Conservation (phyloP, 2,113 vertebrate genomes). For the Malurus alboscapulatus region DNA sequence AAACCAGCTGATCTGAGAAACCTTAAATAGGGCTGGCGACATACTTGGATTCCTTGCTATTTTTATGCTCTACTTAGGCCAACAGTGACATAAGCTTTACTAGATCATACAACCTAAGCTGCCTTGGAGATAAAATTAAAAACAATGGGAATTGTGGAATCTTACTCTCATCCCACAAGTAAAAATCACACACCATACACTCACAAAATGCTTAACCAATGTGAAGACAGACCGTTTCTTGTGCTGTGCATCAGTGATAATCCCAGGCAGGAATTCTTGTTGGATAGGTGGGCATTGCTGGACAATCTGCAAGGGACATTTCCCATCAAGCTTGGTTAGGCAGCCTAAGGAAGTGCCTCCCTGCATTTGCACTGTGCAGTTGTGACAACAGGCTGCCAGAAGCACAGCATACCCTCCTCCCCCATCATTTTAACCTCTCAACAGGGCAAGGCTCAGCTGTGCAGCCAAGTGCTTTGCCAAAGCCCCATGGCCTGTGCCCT, state of each 20-base stretch:
- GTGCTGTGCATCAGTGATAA: not conserved
- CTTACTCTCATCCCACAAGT: not conserved
- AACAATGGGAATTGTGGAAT: not conserved
- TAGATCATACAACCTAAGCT: not conserved
- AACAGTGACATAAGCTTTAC: rapidly evolving
- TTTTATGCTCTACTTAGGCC: not conserved
- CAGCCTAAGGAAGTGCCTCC: not conserved
- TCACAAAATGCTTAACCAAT: not conserved
- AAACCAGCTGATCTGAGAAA: not conserved
- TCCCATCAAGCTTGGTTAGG: not conserved
- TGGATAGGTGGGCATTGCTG: not conserved
- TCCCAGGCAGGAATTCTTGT: not conserved
- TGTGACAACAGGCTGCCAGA: not conserved
- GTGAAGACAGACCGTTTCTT: not conserved
- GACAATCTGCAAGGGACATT: not conserved
- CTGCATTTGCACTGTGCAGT: not conserved
- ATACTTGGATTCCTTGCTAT: not conserved
- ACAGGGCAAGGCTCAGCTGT: not conserved
- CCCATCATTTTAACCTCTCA: not conserved
- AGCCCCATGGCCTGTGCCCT: not conserved
- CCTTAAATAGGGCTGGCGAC: not conserved
- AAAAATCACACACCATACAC: not conserved
- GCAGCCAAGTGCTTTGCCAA: not conserved
- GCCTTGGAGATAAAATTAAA: not conserved
- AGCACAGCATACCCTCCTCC: not conserved